These are phyloP conservation scores for Pipistrellus kuhlii DNA, from an alignment of 2,797 vertebrate genomes.

Conservation along the genomic window DNA sequence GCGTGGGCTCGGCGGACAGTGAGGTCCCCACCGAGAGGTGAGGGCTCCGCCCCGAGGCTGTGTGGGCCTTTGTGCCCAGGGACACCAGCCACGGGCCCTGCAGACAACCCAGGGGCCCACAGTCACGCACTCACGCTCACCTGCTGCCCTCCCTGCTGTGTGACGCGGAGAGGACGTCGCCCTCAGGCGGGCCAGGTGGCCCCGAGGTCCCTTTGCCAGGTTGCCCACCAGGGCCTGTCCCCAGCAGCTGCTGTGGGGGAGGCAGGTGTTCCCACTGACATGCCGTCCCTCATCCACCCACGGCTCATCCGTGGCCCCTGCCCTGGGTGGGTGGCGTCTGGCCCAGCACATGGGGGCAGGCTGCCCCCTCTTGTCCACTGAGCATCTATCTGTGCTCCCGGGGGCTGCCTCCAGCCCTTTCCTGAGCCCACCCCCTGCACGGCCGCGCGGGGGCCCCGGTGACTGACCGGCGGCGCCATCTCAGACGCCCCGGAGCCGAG, in stretches of 20 bases:
- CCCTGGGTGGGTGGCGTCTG: background rate
- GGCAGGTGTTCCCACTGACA: accelerated
- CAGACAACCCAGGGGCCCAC: too few species aligned
- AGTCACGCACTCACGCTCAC: accelerated
- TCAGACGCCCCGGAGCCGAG: background rate
- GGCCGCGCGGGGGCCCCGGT: background rate
- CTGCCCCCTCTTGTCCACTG: background rate
- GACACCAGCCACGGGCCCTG: accelerated
- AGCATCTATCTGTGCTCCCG: background rate
- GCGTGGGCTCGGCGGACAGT: accelerated
- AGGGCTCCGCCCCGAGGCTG: background rate
- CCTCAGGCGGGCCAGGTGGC: background rate
- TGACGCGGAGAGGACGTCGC: accelerated
- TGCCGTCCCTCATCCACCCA: background rate
- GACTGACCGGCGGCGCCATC: background rate
- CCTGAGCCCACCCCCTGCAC: accelerated
- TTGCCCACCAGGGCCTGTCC: background rate
- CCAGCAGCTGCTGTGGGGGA: too few species aligned
- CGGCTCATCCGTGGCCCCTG: background rate
- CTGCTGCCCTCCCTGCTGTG: background rate
- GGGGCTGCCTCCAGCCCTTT: background rate
- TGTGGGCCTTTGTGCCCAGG: background rate
- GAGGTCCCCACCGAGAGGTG: background rate
- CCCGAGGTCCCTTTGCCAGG: background rate
- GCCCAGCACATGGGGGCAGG: background rate